Conservation (phyloP, 2,113 vertebrate genomes). For the Sminthopsis crassicaudata region DNA sequence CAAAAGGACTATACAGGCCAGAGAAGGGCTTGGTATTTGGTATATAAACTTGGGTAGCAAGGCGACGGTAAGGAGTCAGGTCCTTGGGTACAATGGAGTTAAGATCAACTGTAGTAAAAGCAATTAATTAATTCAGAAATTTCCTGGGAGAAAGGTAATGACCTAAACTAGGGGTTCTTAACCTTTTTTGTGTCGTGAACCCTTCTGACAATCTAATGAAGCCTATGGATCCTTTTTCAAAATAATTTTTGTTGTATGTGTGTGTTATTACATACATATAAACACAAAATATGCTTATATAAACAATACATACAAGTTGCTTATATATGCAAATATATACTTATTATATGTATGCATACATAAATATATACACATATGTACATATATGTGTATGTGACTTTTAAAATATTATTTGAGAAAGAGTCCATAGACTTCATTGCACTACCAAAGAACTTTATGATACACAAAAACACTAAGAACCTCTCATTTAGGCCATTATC, state of each 20-base stretch:
- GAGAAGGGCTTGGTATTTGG: constrained; percentile 27
- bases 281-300: neutral
- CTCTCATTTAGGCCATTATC: neutral
- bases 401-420: neutral
- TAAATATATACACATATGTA: neutral
- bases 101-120: neutral
- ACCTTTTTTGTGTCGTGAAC: neutral
- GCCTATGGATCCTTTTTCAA: neutral
- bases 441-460: neutral
- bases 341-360: neutral
- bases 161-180: neutral
- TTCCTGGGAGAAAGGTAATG: neutral
- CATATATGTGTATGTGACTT: neutral
- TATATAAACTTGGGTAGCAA: constrained; percentile 48
- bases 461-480: neutral
- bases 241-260: neutral
- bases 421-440: neutral
- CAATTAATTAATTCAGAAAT: neutral
- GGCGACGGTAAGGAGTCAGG: constrained; percentile 1
- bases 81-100: neutral
- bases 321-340: neutral
- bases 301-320: neutral
- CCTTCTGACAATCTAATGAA: neutral
- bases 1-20: constrained; percentile 19
- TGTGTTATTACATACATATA: neutral